Evolutionary conservation across 2,888 invertebrate species (phyloP).

Genomic region (Sarcophaga rosellei): DNA sequence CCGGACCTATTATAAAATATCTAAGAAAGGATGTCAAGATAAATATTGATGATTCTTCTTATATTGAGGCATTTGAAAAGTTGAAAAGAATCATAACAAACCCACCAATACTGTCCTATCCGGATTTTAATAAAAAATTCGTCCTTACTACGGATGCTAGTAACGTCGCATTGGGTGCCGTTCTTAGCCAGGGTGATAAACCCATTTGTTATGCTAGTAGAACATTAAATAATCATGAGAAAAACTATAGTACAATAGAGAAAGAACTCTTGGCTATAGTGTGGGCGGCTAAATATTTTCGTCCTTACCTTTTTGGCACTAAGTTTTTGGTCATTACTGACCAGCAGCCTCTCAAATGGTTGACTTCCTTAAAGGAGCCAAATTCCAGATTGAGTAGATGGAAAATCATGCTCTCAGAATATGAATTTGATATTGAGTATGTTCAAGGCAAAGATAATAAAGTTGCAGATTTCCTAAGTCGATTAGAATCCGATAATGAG

Average conservation of each 20-base stretch:
- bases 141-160: constrained; percentile 62
- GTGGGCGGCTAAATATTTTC: constrained; percentile 63
- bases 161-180: constrained; percentile 59
- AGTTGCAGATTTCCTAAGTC: no score
- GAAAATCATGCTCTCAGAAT: constrained; percentile 44
- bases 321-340: constrained; percentile 52
- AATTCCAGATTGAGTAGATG: constrained; percentile 50
- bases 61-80: no score
- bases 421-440: constrained; percentile 48
- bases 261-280: constrained; percentile 62
- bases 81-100: no score
- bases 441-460: no score
- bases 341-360: constrained; percentile 45
- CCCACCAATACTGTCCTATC: constrained; percentile 48
- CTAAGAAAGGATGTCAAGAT: constrained; percentile 22
- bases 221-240: constrained; percentile 53
- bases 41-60: no score
- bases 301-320: constrained; percentile 57
- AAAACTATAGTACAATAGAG: constrained; percentile 59
- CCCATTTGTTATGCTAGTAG: constrained; percentile 57
- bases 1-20: constrained; percentile 45
- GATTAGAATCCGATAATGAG: no score
- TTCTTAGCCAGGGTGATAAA: constrained; percentile 56
- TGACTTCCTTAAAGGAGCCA: constrained; percentile 52
- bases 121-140: constrained; percentile 64